These are phyloP conservation scores for Ectemnius cavifrons DNA, from an alignment of 2,888 invertebrate genomes.

Conservation along the genomic window DNA sequence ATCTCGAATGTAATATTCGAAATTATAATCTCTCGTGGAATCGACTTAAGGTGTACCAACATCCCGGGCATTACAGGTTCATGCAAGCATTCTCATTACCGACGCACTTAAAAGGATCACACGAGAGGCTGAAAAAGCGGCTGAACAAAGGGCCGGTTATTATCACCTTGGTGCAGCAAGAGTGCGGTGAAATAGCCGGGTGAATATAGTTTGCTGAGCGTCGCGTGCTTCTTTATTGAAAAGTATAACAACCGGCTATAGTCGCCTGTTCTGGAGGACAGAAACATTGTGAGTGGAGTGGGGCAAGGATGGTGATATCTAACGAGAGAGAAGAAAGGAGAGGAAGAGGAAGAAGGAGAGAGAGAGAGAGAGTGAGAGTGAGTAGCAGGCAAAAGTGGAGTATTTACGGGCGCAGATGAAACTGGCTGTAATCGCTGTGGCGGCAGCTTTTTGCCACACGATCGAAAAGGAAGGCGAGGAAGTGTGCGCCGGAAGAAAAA, in stretches of 20 bases:
- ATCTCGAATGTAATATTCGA: no score
- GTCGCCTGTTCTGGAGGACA: background rate
- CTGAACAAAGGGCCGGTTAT: no score
- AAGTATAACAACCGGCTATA: conserved; percentile 40
- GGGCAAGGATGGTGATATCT: conserved; percentile 15
- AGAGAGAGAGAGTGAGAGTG: background rate
- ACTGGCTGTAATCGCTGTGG: conserved; percentile 47
- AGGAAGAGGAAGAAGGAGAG: conserved; percentile 15
- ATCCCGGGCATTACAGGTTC: no score
- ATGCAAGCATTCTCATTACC: no score
- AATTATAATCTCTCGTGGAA: conserved; percentile 2
- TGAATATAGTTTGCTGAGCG: conserved; percentile 3
- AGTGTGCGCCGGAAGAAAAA: conserved; percentile 20
- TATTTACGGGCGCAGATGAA: conserved; percentile 46
- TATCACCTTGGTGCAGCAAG: no score
- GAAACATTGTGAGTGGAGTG: background rate
- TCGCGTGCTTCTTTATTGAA: conserved; percentile 62
- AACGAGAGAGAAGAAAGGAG: conserved; percentile 3
- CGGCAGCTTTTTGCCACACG: conserved; percentile 26
- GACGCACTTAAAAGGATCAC: no score
- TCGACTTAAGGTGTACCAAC: background rate
- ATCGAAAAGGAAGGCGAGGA: conserved; percentile 11
- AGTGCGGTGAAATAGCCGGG: no score
- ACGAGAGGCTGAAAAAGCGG: no score
- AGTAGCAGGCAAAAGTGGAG: background rate